phyloP scores from a whole-genome alignment of 2,113 vertebrate genomes.

The Dipodomys ordii region DNA sequence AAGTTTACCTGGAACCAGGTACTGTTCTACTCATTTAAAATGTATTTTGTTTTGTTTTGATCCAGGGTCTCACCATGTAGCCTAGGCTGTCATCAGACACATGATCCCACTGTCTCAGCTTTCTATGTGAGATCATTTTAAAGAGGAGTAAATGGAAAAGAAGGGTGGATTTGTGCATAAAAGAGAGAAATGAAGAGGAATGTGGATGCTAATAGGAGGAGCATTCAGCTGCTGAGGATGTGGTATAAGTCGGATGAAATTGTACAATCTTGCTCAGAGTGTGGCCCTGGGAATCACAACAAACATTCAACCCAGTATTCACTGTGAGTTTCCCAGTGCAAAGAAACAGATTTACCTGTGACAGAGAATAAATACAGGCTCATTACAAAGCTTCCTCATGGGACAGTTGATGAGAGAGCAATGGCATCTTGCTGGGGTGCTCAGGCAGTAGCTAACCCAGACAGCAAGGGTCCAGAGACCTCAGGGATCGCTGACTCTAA shows the following conservation, averaged over 20 bases:
- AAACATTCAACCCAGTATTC: no score
- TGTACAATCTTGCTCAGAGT: fast-evolving
- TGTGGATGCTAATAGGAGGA: fast-evolving
- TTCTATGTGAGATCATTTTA: not conserved
- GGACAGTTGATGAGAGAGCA: no score
- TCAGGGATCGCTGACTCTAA: no score
- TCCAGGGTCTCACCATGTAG: not conserved
- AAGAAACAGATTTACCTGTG: no score
- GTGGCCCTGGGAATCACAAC: no score
- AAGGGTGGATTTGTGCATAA: not conserved
- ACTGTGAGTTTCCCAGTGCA: no score
- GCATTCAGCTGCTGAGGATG: not conserved
- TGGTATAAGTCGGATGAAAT: not conserved
- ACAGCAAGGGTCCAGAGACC: no score
- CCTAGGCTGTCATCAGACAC: not conserved
- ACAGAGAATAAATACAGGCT: no score
- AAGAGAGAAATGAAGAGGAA: not conserved
- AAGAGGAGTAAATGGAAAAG: not conserved
- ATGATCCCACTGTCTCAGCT: not conserved
- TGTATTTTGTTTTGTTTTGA: not conserved
- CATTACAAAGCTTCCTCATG: no score
- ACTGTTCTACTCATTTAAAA: not conserved
- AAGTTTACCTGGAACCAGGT: not conserved
- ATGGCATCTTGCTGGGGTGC: no score
- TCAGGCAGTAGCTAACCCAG: no score